These are phyloP conservation scores for Dolichoris vasculosae DNA, from an alignment of 1,140 invertebrate genomes.

Conservation along the genomic window DNA sequence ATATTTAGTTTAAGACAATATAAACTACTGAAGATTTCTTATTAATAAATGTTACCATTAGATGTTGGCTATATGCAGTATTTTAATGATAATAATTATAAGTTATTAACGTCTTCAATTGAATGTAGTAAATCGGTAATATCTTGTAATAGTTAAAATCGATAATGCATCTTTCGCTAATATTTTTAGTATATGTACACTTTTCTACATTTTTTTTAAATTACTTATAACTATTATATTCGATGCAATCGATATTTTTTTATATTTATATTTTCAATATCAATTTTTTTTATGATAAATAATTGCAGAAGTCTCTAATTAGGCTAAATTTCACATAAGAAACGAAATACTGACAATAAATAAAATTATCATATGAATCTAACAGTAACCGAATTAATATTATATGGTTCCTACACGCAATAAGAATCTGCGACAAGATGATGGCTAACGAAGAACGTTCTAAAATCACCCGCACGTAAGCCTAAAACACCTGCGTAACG, in stretches of 20 bases:
- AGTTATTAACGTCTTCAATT: too few species aligned
- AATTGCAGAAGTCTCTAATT: not conserved
- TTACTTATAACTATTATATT: not conserved
- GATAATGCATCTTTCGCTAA: too few species aligned
- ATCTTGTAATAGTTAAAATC: too few species aligned
- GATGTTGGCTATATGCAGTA: too few species aligned
- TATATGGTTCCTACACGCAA: not conserved
- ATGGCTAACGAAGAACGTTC: not conserved
- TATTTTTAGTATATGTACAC: too few species aligned
- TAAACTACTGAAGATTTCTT: too few species aligned
- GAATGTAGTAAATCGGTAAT: too few species aligned
- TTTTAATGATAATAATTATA: too few species aligned
- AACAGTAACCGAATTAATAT: not conserved
- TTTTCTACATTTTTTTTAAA: too few species aligned
- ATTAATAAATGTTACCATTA: too few species aligned
- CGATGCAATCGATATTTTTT: not conserved
- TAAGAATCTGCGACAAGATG: not conserved
- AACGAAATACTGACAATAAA: not conserved
- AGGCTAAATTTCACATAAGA: not conserved
- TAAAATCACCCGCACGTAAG: not conserved
- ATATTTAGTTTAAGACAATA: too few species aligned
- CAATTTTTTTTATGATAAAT: not conserved
- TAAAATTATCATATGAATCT: not conserved
- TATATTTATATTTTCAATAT: not conserved
- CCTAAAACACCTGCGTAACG: slow-evolving; percentile 19